phyloP scores from a whole-genome alignment of 2,888 invertebrate species.

The Pemphredon lugubris region DNA sequence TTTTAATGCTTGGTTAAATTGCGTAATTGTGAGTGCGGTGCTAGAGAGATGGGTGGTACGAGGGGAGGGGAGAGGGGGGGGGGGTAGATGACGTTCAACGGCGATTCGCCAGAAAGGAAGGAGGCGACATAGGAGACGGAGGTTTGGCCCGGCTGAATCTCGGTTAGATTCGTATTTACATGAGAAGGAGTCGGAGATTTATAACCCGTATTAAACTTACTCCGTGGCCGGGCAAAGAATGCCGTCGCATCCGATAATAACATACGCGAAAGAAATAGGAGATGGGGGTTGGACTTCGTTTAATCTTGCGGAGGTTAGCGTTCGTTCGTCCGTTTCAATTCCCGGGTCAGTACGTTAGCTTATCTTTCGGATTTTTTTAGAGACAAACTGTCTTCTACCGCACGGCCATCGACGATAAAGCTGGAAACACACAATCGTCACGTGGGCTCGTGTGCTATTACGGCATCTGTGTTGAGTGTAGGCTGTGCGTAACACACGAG shows the following conservation, averaged over 20 bases:
- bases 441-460: no score
- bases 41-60: conserved; percentile 25
- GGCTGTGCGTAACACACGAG: no score
- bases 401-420: no score
- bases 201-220: conserved; percentile 67
- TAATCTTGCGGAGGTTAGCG: conserved; percentile 14
- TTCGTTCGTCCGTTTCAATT: conserved; percentile 27
- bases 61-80: conserved; percentile 10
- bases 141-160: conserved; percentile 43
- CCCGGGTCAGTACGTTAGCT: no score
- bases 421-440: no score
- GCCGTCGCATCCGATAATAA: conserved; percentile 30
- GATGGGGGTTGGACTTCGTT: conserved; percentile 14
- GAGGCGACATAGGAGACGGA: conserved; percentile 29
- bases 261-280: conserved; percentile 14
- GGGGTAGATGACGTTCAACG: conserved; percentile 33
- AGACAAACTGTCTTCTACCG: no score
- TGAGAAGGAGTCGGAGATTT: conserved; percentile 72
- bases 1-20: conserved; percentile 76
- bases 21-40: conserved; percentile 71
- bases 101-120: conserved; percentile 33
- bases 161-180: conserved; percentile 69
- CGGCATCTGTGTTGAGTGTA: no score
- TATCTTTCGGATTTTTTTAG: no score
- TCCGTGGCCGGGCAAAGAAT: conserved; percentile 44